Evolutionary conservation across 2,797 vertebrate genomes (phyloP).

Genomic region (Alcedo quadribrachys): DNA sequence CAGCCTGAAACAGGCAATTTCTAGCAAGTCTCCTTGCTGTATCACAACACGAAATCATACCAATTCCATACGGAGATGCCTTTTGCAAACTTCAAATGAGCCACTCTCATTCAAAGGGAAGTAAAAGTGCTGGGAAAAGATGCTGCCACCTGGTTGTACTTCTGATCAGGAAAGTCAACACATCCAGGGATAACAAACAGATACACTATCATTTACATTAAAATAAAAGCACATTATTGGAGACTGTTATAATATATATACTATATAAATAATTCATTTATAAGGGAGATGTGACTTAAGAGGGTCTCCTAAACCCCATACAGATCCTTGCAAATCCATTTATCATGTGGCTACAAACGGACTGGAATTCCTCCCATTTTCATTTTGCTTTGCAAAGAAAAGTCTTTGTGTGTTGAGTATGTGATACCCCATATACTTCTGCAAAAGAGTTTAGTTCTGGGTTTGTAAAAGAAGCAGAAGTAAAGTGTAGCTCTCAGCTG

Average conservation of each 20-base stretch:
- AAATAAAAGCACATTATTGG: neutral
- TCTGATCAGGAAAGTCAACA: constrained; percentile 62
- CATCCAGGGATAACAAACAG: constrained; percentile 36
- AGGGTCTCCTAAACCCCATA: neutral
- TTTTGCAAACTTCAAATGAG: constrained; percentile 74
- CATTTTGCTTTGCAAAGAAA: neutral
- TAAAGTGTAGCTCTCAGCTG: neutral
- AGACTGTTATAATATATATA: neutral
- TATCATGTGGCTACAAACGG: neutral
- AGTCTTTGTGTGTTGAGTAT: neutral
- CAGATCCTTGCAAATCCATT: neutral
- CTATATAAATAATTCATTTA: neutral
- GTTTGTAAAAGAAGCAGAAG: neutral
- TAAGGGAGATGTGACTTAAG: neutral
- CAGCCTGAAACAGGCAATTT: constrained; percentile 79
- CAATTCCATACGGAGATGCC: constrained; percentile 64
- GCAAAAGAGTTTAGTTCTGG: neutral
- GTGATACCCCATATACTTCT: neutral
- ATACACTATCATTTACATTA: neutral
- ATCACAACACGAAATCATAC: constrained; percentile 70
- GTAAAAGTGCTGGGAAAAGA: constrained; percentile 65
- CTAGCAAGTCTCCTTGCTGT: constrained; percentile 73
- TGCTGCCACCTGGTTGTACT: constrained; percentile 67
- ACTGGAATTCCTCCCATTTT: neutral
- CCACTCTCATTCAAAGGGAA: constrained; percentile 72